Evolutionary conservation across 2,113 vertebrate species (phyloP).

Genomic region (Myotis brandtii): DNA sequence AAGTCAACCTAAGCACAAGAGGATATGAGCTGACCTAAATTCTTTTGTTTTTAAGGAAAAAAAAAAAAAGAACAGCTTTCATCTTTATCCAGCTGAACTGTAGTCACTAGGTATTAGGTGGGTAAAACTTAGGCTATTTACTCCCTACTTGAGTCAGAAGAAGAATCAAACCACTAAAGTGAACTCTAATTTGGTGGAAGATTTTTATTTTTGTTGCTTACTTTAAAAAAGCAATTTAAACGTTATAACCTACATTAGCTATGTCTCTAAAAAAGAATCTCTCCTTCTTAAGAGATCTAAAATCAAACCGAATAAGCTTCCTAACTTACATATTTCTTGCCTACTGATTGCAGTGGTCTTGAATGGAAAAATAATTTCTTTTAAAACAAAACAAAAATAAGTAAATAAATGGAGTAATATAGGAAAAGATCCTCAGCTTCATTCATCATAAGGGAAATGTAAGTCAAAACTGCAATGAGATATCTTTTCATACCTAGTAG

Average conservation of each 20-base stretch:
- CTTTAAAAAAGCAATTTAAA: slow-evolving; percentile 44
- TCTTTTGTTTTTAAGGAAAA: neutral
- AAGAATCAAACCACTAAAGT: neutral
- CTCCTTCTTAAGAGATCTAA: slow-evolving; percentile 16
- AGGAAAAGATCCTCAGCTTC: neutral
- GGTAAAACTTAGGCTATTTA: neutral
- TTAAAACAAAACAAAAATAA: neutral
- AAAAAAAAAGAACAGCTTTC: neutral
- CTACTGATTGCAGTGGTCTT: neutral
- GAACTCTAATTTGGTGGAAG: neutral
- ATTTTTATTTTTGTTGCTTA: neutral
- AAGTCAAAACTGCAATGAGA: slow-evolving; percentile 13
- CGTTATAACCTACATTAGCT: neutral
- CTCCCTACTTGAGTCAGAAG: neutral
- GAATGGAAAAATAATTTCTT: slow-evolving; percentile 29
- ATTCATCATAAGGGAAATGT: slow-evolving; percentile 14
- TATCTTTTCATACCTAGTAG: neutral
- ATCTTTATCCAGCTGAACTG: neutral
- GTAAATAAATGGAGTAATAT: neutral
- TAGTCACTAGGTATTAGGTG: neutral
- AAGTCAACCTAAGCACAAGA: neutral
- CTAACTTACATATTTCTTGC: neutral
- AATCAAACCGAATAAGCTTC: neutral
- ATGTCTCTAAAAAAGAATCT: neutral
- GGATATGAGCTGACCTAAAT: neutral